Conservation (phyloP, 2,888 invertebrate species). For the Venustoraphidia nigricollis region DNA sequence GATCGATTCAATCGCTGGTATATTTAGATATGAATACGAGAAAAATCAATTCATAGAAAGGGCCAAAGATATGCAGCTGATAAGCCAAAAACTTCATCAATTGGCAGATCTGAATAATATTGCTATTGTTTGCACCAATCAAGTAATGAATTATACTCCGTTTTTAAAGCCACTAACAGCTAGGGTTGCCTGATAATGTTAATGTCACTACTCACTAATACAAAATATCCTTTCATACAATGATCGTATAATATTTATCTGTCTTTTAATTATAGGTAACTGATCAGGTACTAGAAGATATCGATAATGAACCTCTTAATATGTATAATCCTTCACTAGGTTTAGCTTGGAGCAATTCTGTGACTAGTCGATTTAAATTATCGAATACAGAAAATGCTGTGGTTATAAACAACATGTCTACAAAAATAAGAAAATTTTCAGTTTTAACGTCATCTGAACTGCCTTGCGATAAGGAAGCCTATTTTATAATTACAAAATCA, state of each 20-base stretch:
- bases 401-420: slow-evolving; percentile 1
- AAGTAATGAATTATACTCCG: slow-evolving; percentile 31
- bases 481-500: slow-evolving; percentile 32
- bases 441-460: slow-evolving; percentile 43
- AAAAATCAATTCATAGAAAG: slow-evolving; percentile 29
- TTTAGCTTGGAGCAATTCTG: slow-evolving; percentile 47
- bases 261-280: slow-evolving; percentile 20
- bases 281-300: slow-evolving; percentile 19
- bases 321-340: slow-evolving; percentile 28
- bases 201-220: too few relatives aligned
- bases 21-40: slow-evolving; percentile 41
- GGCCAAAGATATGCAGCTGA: slow-evolving; percentile 36
- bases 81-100: slow-evolving; percentile 38
- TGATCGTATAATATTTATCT: background rate
- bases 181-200: too few relatives aligned
- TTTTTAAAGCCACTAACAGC: background rate
- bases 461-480: slow-evolving; percentile 25
- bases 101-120: slow-evolving; percentile 36
- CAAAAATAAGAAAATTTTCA: slow-evolving; percentile 26
- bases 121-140: slow-evolving; percentile 54
- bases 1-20: slow-evolving; percentile 59
- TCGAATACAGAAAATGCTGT: slow-evolving; percentile 19
- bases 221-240: too few relatives aligned
- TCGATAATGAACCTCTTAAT: slow-evolving; percentile 31
- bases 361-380: slow-evolving; percentile 40